Base-by-base conservation (phyloP, 2,113 vertebrate genomes). In the Ptilorrhoa leucosticta region DNA sequence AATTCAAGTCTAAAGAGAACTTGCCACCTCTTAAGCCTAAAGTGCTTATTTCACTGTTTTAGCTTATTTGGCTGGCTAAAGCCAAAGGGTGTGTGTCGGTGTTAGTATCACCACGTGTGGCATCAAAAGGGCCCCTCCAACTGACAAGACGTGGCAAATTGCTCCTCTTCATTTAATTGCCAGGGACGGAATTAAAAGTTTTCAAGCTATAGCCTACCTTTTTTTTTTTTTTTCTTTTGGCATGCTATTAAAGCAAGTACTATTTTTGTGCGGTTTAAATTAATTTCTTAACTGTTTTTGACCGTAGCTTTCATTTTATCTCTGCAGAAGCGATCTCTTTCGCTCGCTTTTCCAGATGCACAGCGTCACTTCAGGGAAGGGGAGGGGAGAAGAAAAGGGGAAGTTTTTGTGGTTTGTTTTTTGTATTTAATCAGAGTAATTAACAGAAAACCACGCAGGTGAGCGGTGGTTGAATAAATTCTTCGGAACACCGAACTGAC, bases 401-500 rank as follows among this genome's bases (percentile, higher is more conserved):
- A 5, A 3, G 3, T 6, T 35, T 4, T 17, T 20, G 30, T 4
- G 33, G 13, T 15, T 57, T 31, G 9, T 5, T 47, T 54, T 37
- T 19, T 33, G 7, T 18, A 8, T 45, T 30, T 79, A 42, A 48
- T 26, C 14, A 40, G 58, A 54, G 5, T 26, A 4, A 61, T 40
- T 16, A n/a, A 7, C 3, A 14, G 24, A 14, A 54, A 11, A 4
- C 3, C 4, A 8, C 1, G n/a, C 28, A 8, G 13, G 1, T 18
- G 6, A 7, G 23, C 0, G 5, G 6, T 0, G 9, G 2, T 2
- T 4, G 2, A 9, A 3, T 0, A 9, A 24, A 17, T 0, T 4
- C 4, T 2, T 1, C 4, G 21, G 3, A 16, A 0, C 37, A 0
- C 0, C 0, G 37, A 0, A 2, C 0, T 2, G 10, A 0, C 15